phyloP scores from a whole-genome alignment of 2,113 vertebrate genomes.

The Cacatua alba region DNA sequence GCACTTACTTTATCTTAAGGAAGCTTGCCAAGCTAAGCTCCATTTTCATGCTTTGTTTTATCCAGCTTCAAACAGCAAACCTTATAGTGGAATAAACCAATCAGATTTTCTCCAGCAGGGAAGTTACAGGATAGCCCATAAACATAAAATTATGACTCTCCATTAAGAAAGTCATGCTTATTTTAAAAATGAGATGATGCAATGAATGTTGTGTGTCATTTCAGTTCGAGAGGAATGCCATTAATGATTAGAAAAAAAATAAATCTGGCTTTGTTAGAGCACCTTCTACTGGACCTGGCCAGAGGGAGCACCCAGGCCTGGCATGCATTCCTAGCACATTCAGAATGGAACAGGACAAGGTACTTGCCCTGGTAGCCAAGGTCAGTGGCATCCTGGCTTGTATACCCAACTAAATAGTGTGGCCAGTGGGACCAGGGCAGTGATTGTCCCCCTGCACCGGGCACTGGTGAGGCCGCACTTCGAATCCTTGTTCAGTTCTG shows the following conservation, averaged over 20 bases:
- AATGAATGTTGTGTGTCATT: neutral
- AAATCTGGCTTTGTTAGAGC: neutral
- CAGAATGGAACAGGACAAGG: neutral
- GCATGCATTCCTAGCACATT: neutral
- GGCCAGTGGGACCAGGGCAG: neutral
- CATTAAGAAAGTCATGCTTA: neutral
- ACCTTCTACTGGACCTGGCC: neutral
- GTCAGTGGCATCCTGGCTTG: neutral
- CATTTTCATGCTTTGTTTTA: neutral
- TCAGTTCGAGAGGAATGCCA: neutral
- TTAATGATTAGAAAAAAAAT: neutral
- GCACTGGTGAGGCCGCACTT: neutral
- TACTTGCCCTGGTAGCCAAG: neutral
- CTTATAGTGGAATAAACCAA: neutral
- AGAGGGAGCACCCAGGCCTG: accelerated
- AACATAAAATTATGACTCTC: neutral
- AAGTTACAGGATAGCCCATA: neutral
- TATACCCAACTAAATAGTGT: neutral
- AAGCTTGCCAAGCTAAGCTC: neutral
- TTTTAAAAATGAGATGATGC: neutral
- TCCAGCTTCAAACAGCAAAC: neutral
- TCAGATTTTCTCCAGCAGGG: neutral
- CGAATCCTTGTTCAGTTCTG: neutral
- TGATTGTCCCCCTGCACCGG: too few relatives aligned
- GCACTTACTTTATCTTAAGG: neutral